Evolutionary conservation across 2,113 vertebrate species (phyloP).

Genomic region (Heterochromis multidens): DNA sequence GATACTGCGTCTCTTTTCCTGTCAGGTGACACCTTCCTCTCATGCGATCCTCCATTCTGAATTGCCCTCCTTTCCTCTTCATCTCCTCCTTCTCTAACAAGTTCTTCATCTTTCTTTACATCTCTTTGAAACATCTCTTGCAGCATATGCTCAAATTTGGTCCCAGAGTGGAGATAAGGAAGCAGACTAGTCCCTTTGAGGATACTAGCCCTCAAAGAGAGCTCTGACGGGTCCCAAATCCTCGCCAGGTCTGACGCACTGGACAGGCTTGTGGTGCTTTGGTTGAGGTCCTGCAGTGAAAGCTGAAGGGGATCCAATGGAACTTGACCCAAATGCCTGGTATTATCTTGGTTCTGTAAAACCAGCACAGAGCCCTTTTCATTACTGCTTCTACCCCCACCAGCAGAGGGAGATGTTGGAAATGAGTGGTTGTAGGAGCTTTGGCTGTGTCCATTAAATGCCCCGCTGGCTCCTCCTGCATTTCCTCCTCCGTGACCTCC

Average conservation of each 20-base stretch:
- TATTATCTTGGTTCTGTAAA: slow-evolving; percentile 34
- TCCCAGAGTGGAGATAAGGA: slow-evolving; percentile 67
- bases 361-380: slow-evolving; percentile 53
- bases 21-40: slow-evolving; percentile 35
- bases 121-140: slow-evolving; percentile 75
- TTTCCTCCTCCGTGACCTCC: slow-evolving; percentile 47
- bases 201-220: slow-evolving; percentile 51
- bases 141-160: slow-evolving; percentile 75
- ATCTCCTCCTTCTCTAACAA: slow-evolving; percentile 11
- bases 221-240: slow-evolving; percentile 66
- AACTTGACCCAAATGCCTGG: not conserved
- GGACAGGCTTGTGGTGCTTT: slow-evolving; percentile 22
- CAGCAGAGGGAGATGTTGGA: slow-evolving; percentile 64
- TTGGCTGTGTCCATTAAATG: slow-evolving; percentile 64
- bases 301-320: slow-evolving; percentile 44
- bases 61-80: slow-evolving; percentile 28
- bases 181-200: slow-evolving; percentile 68
- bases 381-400: slow-evolving; percentile 50
- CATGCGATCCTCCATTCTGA: slow-evolving; percentile 29
- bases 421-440: slow-evolving; percentile 58
- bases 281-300: slow-evolving; percentile 35
- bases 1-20: slow-evolving; percentile 1
- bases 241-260: slow-evolving; percentile 31
- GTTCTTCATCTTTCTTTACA: slow-evolving; percentile 40
- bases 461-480: slow-evolving; percentile 28